These are phyloP conservation scores for Chromis chromis DNA, from an alignment of 2,797 vertebrate genomes.

Conservation along the genomic window DNA sequence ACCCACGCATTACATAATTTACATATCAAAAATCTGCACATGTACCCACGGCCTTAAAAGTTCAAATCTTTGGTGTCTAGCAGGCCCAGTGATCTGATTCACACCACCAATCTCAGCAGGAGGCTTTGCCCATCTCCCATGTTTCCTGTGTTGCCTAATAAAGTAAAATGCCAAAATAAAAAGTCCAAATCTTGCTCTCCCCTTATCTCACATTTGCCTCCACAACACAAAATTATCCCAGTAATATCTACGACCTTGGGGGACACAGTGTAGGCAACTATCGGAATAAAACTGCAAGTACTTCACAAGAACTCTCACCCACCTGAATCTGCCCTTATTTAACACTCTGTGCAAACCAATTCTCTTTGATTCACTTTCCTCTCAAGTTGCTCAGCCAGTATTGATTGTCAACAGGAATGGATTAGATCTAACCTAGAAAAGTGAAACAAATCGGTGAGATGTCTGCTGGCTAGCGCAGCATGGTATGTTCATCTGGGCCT, in stretches of 20 bases:
- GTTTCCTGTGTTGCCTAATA: neutral
- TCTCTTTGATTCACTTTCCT: slow-evolving; percentile 62
- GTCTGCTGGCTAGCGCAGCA: slow-evolving; percentile 34
- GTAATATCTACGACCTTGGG: neutral
- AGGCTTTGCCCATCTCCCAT: neutral
- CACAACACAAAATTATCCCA: neutral
- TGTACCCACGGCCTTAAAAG: slow-evolving; percentile 16
- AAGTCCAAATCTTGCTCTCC: neutral
- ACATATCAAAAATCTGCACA: slow-evolving; percentile 28
- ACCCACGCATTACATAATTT: slow-evolving; percentile 23
- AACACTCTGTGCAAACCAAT: slow-evolving; percentile 31
- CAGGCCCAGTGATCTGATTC: slow-evolving; percentile 25
- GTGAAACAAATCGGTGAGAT: slow-evolving; percentile 52
- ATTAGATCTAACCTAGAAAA: slow-evolving; percentile 69
- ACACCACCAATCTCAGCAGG: slow-evolving; percentile 18
- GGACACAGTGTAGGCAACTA: neutral
- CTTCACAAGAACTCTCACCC: slow-evolving; percentile 3
- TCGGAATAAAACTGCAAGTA: slow-evolving; percentile 7
- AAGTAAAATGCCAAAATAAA: neutral
- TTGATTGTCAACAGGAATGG: slow-evolving; percentile 70
- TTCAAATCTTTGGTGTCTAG: slow-evolving; percentile 6
- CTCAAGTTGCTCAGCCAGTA: slow-evolving; percentile 58
- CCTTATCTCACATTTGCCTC: neutral
- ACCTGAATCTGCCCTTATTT: slow-evolving; percentile 24
- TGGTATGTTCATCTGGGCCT: slow-evolving; percentile 27